These are phyloP conservation scores for Rhagoletis pomonella DNA, from an alignment of 1,140 invertebrate genomes.

Conservation along the genomic window DNA sequence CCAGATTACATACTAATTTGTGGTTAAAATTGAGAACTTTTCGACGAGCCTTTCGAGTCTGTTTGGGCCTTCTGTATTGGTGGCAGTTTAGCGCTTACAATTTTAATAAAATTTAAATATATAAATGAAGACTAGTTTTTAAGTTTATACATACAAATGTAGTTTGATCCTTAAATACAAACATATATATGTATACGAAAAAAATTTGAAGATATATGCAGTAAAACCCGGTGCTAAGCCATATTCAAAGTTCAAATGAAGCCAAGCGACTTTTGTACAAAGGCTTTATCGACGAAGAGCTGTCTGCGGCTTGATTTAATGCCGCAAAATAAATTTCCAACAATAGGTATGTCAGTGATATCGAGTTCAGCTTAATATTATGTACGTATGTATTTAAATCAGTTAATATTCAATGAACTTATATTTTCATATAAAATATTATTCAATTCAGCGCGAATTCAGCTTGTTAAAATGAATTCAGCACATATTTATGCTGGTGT, in stretches of 20 bases:
- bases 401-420: background rate
- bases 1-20: conserved; percentile 12
- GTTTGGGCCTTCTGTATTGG: conserved; percentile 47
- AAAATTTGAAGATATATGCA: conserved; percentile 27
- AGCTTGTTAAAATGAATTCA: background rate
- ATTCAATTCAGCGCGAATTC: background rate
- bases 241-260: conserved; percentile 59
- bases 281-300: background rate
- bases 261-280: conserved; percentile 13
- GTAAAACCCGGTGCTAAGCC: conserved; percentile 58
- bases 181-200: conserved; percentile 9
- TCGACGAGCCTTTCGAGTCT: conserved; percentile 49
- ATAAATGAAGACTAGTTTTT: background rate
- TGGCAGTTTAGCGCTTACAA: conserved; percentile 29
- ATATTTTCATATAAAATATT: background rate
- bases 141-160: background rate
- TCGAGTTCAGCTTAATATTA: background rate
- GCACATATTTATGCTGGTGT: too few species aligned
- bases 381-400: background rate
- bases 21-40: conserved; percentile 30
- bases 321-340: background rate
- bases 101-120: background rate
- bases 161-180: background rate
- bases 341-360: too few species aligned
- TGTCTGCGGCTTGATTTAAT: background rate